Percentiles rank a stretch among this genome's conserved stretches.
phyloP scores from a whole-genome alignment of 2,888 invertebrate species.

The Biston stratarius region DNA sequence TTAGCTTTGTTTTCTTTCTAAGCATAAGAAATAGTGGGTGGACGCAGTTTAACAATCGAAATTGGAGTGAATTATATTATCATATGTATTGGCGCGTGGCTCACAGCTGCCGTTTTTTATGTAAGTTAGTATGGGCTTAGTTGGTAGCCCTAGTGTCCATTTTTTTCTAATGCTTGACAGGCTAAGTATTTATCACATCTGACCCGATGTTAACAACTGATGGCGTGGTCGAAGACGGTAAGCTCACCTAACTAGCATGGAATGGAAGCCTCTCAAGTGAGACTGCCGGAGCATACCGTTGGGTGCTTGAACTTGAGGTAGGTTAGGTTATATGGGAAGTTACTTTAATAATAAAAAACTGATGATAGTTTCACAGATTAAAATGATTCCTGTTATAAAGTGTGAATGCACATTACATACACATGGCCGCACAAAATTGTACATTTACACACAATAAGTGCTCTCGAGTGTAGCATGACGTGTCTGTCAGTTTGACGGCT shows the following conservation, averaged over 20 bases:
- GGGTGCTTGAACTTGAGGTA: too few species aligned
- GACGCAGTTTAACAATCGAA: slow-evolving; percentile 34
- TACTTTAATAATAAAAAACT: slow-evolving; percentile 15
- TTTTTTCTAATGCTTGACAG: too few species aligned
- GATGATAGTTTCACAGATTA: slow-evolving; percentile 27
- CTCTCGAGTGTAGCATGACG: slow-evolving; percentile 36
- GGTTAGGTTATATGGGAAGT: too few species aligned
- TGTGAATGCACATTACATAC: slow-evolving; percentile 12
- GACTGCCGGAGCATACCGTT: too few species aligned
- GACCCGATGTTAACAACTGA: too few species aligned
- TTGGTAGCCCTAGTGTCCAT: neutral
- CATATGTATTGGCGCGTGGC: slow-evolving; percentile 32
- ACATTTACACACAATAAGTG: slow-evolving; percentile 35
- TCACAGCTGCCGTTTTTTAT: slow-evolving; percentile 34
- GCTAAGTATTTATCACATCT: too few species aligned
- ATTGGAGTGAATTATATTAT: slow-evolving; percentile 37
- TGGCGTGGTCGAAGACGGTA: too few species aligned
- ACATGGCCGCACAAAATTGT: slow-evolving; percentile 28
- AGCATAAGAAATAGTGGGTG: slow-evolving; percentile 37
- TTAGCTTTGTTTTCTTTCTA: slow-evolving; percentile 31
- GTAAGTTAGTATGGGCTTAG: neutral
- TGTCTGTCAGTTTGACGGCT: slow-evolving; percentile 13
- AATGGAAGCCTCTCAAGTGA: too few species aligned
- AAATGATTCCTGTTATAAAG: slow-evolving; percentile 31
- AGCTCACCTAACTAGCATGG: too few species aligned